Conservation (phyloP, 2,888 invertebrate genomes). For the Philhelius pedissequus region DNA sequence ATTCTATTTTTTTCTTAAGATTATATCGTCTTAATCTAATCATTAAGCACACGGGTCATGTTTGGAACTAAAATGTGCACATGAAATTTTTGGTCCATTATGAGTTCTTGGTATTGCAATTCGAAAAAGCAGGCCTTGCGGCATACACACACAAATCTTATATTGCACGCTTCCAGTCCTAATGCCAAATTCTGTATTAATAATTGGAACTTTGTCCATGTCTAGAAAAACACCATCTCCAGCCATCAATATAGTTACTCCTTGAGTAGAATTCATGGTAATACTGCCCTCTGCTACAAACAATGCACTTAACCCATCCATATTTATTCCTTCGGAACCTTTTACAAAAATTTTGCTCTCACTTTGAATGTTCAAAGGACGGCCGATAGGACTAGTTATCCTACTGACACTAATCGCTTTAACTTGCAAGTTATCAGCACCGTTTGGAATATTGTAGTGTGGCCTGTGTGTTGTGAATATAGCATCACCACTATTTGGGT, state of each 20-base stretch:
- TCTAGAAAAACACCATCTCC: slow-evolving; percentile 87
- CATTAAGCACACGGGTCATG: slow-evolving; percentile 75
- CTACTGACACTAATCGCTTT: slow-evolving; percentile 86
- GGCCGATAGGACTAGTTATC: slow-evolving; percentile 86
- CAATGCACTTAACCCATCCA: slow-evolving; percentile 86
- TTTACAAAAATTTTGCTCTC: slow-evolving; percentile 84
- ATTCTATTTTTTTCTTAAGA: background rate
- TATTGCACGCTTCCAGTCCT: slow-evolving; percentile 83
- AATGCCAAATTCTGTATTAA: slow-evolving; percentile 79
- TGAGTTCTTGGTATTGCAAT: slow-evolving; percentile 83
- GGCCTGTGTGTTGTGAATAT: slow-evolving; percentile 89
- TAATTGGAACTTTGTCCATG: slow-evolving; percentile 85
- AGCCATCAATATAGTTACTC: slow-evolving; percentile 85
- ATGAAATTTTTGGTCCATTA: slow-evolving; percentile 76
- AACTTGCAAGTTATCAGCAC: slow-evolving; percentile 83
- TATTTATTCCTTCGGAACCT: slow-evolving; percentile 88
- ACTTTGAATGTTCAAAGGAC: slow-evolving; percentile 84
- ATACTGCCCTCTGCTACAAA: slow-evolving; percentile 91
- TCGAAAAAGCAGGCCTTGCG: slow-evolving; percentile 89
- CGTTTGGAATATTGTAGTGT: slow-evolving; percentile 85
- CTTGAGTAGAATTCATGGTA: slow-evolving; percentile 88
- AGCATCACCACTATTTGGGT: slow-evolving; percentile 82
- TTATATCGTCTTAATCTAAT: background rate
- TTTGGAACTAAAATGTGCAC: slow-evolving; percentile 76
- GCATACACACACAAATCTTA: slow-evolving; percentile 95